Base-by-base conservation (phyloP, 2,888 invertebrate species). In the Cylloceria caligata region DNA sequence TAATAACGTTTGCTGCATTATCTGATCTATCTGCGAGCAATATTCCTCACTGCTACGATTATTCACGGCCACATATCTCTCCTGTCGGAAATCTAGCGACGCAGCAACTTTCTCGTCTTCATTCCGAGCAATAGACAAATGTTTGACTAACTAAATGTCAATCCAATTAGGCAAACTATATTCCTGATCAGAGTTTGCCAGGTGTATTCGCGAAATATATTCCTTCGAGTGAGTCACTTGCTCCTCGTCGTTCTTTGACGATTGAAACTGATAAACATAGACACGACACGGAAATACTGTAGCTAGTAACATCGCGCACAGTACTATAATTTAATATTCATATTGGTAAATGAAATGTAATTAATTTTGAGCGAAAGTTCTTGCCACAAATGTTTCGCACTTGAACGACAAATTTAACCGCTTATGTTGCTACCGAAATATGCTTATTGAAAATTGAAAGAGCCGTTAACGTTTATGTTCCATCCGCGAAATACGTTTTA, bases 61-160 rank as follows among this genome's bases (percentile, higher is more conserved):
- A 52, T 52, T 52, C 52, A 52, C 24, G 52, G 52, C 27, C 52
- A 24, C 24, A 24, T 5, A 24, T 24, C 52, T 52, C 27, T 24
- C 13, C 52, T 21, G 21, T 21, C 52, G 11, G 3, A 11, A 7
- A 5, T 21, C 21, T 2, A 7, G 47, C 19, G 19, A 19, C 19
- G 9, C 1, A 47, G 6, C 16, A 6, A 24, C 24, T 27, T 13
- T 49, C 19, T 49, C 49, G 34, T 69, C 11, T 27, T 21, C 0
- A 16, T 42, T n/a, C 5, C n/a, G 2, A 3, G 1, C 19, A 27
- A 13, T 16, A 34, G 11, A 34, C 49, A 30, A 11, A n/a, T n/a
- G 72, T 76, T 76, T 27, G 49, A 52, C 57, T 39, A 68, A 67
- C 36, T 27, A 67, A 72, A 76, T 81, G 71, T 81, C 76, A 67